Percentiles rank a stretch among this genome's conserved stretches.
Evolutionary conservation across 2,113 vertebrate genomes (phyloP).

Genomic region (Candoia aspera): DNA sequence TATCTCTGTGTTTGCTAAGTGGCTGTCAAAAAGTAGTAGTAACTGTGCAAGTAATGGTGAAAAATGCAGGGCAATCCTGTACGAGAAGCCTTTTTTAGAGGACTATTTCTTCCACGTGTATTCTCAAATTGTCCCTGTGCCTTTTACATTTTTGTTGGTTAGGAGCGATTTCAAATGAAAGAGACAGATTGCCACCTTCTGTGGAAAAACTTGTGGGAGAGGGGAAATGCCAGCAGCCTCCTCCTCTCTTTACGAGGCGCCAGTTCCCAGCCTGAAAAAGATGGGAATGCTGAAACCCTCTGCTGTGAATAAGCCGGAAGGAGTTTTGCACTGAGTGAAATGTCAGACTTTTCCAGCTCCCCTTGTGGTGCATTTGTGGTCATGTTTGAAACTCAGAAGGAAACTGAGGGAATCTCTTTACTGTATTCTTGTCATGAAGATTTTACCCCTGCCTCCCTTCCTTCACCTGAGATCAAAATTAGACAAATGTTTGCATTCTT

Average conservation of each 20-base stretch:
- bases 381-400: neutral
- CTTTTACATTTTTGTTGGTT: neutral
- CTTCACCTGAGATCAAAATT: neutral
- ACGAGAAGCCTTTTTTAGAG: neutral
- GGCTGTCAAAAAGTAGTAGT: slow-evolving; percentile 9
- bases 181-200: slow-evolving; percentile 35
- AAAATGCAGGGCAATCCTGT: neutral
- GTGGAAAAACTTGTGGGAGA: slow-evolving; percentile 34
- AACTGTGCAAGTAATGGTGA: neutral
- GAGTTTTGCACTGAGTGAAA: neutral
- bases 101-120: neutral
- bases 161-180: slow-evolving; percentile 24
- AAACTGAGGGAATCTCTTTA: neutral
- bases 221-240: slow-evolving; percentile 31
- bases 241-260: slow-evolving; percentile 22
- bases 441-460: neutral
- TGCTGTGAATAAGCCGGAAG: slow-evolving; percentile 19
- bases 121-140: neutral
- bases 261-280: slow-evolving; percentile 27
- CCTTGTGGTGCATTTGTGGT: neutral
- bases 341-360: neutral
- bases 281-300: slow-evolving; percentile 3
- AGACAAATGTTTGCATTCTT: neutral
- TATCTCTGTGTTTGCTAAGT: neutral
- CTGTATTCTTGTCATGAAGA: neutral